Conservation (phyloP, 2,888 invertebrate genomes). For the Clivina fossor region DNA sequence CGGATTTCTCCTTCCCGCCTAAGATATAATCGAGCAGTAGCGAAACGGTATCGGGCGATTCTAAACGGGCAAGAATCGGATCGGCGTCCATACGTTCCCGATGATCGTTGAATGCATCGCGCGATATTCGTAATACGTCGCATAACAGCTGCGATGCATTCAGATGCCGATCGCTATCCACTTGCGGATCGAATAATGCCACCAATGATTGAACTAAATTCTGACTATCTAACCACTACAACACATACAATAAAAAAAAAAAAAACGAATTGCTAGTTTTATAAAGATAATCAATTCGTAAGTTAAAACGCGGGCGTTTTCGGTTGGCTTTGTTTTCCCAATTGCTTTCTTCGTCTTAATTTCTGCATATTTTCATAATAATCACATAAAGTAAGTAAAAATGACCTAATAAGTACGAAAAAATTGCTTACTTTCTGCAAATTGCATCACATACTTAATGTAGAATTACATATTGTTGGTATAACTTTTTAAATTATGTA, state of each 20-base stretch:
- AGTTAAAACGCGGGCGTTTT: too few relatives aligned
- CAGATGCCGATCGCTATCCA: conserved; percentile 75
- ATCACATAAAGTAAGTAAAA: too few relatives aligned
- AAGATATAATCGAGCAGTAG: conserved; percentile 76
- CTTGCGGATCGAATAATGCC: conserved; percentile 63
- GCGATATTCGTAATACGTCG: conserved; percentile 75
- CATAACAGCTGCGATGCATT: conserved; percentile 88
- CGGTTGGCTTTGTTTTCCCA: too few relatives aligned
- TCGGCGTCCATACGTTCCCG: conserved; percentile 66
- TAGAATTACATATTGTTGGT: too few relatives aligned
- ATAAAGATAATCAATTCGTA: too few relatives aligned
- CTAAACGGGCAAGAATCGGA: conserved; percentile 71
- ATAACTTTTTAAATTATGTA: too few relatives aligned
- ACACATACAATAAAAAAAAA: conserved; percentile 31
- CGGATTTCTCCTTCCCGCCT: conserved; percentile 63
- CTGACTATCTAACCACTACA: conserved; percentile 88
- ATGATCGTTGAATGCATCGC: conserved; percentile 60
- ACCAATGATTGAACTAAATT: conserved; percentile 81
- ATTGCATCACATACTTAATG: too few relatives aligned
- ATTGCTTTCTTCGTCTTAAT: too few relatives aligned
- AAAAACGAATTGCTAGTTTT: too few relatives aligned
- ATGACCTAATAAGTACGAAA: too few relatives aligned
- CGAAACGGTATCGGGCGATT: conserved; percentile 69
- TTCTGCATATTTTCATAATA: too few relatives aligned
- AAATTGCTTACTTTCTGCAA: too few relatives aligned